A percentile compares a stretch with the other conserved stretches of the same genome.
Evolutionary conservation across 2,113 vertebrate species (phyloP).

Genomic region (Thomomys bottae): DNA sequence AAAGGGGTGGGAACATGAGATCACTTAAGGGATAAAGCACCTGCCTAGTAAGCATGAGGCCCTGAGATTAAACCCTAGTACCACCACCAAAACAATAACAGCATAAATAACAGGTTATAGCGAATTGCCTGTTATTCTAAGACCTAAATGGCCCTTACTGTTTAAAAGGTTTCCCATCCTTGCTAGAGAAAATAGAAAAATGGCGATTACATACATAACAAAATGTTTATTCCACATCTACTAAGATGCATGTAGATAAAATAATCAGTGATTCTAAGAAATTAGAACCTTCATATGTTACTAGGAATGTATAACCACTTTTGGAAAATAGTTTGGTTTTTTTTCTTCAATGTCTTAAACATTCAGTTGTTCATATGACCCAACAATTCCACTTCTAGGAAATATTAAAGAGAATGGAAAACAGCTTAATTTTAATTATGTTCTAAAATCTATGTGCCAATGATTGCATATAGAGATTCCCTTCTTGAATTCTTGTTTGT

Average conservation of each 20-base stretch:
- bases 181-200: slow-evolving; percentile 23
- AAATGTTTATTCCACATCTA: slow-evolving; percentile 20
- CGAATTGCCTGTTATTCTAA: no score
- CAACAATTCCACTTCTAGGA: not conserved
- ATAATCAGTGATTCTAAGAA: not conserved
- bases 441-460: no score
- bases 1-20: no score
- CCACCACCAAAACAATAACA: no score
- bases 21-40: no score
- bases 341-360: slow-evolving; percentile 13
- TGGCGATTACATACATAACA: not conserved
- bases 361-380: not conserved
- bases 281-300: not conserved
- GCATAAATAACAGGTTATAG: no score
- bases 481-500: no score
- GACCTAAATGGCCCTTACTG: no score
- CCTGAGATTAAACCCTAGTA: no score
- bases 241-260: not conserved
- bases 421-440: no score
- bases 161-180: slow-evolving; percentile 12
- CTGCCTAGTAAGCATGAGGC: no score
- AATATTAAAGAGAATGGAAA: slow-evolving; percentile 15
- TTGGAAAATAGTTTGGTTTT: not conserved
- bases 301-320: not conserved
- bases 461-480: no score